These are phyloP conservation scores for Lepisosteus oculatus DNA, from an alignment of 2,113 vertebrate species.

Conservation along the genomic window DNA sequence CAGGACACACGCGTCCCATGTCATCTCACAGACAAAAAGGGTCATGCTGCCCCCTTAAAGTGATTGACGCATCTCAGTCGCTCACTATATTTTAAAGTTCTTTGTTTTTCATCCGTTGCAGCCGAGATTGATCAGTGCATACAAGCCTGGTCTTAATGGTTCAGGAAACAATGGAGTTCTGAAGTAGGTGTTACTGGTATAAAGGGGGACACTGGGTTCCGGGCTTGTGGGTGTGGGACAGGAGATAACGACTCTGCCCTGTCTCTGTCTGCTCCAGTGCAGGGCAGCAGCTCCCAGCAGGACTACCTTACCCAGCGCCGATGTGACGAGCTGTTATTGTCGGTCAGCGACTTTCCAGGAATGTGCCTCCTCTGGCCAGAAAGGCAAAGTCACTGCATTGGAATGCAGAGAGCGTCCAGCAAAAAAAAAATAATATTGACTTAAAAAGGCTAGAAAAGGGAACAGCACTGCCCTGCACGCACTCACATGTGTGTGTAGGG, in stretches of 20 bases:
- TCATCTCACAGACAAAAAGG: too few species aligned
- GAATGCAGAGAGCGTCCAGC: constrained; percentile 56
- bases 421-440: constrained; percentile 58
- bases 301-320: constrained; percentile 11
- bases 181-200: too few species aligned
- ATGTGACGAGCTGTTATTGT: constrained; percentile 49
- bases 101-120: too few species aligned
- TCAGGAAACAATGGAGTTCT: too few species aligned
- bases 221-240: background rate
- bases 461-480: constrained; percentile 13
- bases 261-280: background rate
- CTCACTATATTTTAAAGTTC: too few species aligned
- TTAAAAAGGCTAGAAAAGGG: constrained; percentile 62
- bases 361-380: constrained; percentile 59
- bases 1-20: too few species aligned
- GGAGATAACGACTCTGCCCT: background rate
- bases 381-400: constrained; percentile 61
- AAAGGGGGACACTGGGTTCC: too few species aligned
- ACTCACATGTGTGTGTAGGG: background rate
- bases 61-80: too few species aligned
- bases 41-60: too few species aligned
- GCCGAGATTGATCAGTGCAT: too few species aligned
- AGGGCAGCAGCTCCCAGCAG: constrained; percentile 6
- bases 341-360: constrained; percentile 59
- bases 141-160: too few species aligned